A percentile compares a stretch with the other conserved stretches of the same genome.
Evolutionary conservation across 2,797 vertebrate genomes (phyloP).

Genomic region (Ceryle rudis): DNA sequence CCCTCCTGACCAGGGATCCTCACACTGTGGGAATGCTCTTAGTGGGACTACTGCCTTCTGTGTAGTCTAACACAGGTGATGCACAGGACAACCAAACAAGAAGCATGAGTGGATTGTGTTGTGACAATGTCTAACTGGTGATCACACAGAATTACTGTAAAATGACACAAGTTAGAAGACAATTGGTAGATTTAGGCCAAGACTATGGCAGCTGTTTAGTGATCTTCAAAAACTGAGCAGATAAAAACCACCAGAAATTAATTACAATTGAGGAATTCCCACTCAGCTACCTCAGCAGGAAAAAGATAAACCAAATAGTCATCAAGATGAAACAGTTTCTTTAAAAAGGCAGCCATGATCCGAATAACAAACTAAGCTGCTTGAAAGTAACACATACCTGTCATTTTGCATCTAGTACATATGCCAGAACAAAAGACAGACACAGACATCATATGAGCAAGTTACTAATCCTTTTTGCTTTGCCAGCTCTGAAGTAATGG

Average conservation of each 20-base stretch:
- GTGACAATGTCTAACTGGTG: background rate
- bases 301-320: background rate
- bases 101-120: background rate
- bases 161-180: background rate
- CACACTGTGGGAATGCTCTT: background rate
- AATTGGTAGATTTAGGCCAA: background rate
- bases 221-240: background rate
- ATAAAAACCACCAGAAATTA: background rate
- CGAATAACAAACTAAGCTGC: background rate
- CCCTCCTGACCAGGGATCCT: background rate
- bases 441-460: background rate
- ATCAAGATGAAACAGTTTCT: background rate
- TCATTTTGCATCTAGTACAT: background rate
- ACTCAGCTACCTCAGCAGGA: background rate
- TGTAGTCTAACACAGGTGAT: background rate
- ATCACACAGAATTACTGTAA: background rate
- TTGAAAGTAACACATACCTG: background rate
- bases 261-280: background rate
- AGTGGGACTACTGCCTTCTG: background rate
- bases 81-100: background rate
- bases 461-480: background rate
- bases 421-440: background rate
- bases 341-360: background rate
- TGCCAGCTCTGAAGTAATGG: background rate
- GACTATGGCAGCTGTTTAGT: background rate